Conservation (phyloP, 1,140 invertebrate genomes). For the Drosophila triauraria region DNA sequence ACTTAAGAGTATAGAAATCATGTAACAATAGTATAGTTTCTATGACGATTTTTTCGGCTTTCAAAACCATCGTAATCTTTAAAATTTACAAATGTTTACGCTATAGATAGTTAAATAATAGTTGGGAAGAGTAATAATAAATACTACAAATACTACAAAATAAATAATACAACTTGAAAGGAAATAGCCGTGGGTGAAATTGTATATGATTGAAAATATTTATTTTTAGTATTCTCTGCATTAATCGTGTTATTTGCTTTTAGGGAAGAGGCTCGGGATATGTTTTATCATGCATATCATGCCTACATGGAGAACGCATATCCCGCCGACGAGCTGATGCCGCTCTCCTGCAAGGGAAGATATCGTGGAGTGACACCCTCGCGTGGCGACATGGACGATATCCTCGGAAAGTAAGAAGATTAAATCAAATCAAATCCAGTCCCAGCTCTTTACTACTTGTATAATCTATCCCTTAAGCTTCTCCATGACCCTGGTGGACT, state of each 20-base stretch:
- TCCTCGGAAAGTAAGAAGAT: conserved; percentile 95
- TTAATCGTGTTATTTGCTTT: not conserved
- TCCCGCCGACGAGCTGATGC: conserved; percentile 99
- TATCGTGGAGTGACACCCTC: conserved; percentile 94
- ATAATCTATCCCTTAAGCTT: conserved; percentile 90
- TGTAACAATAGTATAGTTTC: too few relatives aligned
- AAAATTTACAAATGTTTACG: too few relatives aligned
- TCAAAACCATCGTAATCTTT: too few relatives aligned
- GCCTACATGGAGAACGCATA: conserved; percentile 99
- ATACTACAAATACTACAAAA: too few relatives aligned
- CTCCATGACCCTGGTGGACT: conserved; percentile 97
- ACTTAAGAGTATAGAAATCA: too few relatives aligned
- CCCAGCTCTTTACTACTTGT: not conserved
- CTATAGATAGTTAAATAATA: too few relatives aligned
- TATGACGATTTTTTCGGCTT: too few relatives aligned
- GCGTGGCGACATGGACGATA: conserved; percentile 98
- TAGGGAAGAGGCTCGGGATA: conserved; percentile 91
- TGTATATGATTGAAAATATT: too few relatives aligned
- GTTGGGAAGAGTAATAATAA: too few relatives aligned
- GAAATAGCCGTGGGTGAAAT: too few relatives aligned
- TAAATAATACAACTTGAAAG: too few relatives aligned
- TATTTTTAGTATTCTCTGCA: not conserved
- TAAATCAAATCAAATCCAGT: not conserved
- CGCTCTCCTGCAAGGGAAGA: conserved; percentile 96
- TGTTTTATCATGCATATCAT: conserved; percentile 99